phyloP scores from a whole-genome alignment of 1,140 invertebrate genomes.

The Heliconius hewitsoni region DNA sequence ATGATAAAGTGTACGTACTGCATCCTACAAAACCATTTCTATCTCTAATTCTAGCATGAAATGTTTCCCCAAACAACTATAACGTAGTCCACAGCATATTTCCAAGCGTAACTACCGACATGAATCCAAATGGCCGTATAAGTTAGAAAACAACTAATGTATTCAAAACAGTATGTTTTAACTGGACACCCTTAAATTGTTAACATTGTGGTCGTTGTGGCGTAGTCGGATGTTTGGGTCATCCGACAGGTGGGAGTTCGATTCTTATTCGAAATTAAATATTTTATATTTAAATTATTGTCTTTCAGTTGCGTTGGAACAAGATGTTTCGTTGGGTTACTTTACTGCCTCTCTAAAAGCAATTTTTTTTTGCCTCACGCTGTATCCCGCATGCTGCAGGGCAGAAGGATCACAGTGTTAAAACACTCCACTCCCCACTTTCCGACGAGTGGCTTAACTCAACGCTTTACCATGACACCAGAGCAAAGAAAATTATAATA shows the following conservation, averaged over 20 bases:
- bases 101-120: slow-evolving; percentile 34
- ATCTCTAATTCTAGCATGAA: slow-evolving; percentile 31
- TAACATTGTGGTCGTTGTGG: not conserved
- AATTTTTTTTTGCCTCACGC: too few relatives aligned
- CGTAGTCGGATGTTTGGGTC: not conserved
- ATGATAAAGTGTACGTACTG: slow-evolving; percentile 1
- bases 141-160: slow-evolving; percentile 39
- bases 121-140: slow-evolving; percentile 34
- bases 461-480: too few relatives aligned
- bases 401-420: too few relatives aligned
- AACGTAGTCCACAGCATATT: slow-evolving; percentile 39
- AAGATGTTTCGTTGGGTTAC: not conserved
- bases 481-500: too few relatives aligned
- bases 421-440: too few relatives aligned
- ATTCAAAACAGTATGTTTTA: slow-evolving; percentile 31
- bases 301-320: too few relatives aligned
- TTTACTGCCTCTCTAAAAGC: not conserved
- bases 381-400: too few relatives aligned
- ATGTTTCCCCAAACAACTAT: slow-evolving; percentile 36
- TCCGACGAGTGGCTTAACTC: too few relatives aligned
- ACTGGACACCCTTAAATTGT: slow-evolving; percentile 33
- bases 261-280: not conserved
- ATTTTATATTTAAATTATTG: too few relatives aligned
- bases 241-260: not conserved
- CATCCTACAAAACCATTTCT: slow-evolving; percentile 23